Evolutionary conservation across 2,888 invertebrate genomes (phyloP).

Genomic region (Drosophila falleni): DNA sequence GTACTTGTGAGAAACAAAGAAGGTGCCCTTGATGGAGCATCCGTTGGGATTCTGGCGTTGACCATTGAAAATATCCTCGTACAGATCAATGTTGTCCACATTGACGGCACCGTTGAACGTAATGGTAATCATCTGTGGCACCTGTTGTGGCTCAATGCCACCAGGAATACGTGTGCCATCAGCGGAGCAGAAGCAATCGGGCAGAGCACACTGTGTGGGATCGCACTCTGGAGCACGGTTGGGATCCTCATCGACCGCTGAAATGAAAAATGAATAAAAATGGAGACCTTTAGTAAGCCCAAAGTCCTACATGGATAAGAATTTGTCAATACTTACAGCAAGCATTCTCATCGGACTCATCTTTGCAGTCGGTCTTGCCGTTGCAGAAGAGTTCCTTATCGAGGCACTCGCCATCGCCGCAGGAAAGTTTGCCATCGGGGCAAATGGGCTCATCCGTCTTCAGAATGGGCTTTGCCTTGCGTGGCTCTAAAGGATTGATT

Average conservation of each 20-base stretch:
- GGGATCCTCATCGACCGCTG: conserved; percentile 95
- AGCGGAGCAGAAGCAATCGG: conserved; percentile 97
- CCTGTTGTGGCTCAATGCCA: conserved; percentile 92
- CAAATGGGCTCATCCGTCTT: conserved; percentile 97
- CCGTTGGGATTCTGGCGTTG: conserved; percentile 94
- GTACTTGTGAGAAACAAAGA: conserved; percentile 97
- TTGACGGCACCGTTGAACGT: conserved; percentile 97
- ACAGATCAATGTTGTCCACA: conserved; percentile 96
- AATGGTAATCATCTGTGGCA: conserved; percentile 97
- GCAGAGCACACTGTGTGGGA: conserved; percentile 93
- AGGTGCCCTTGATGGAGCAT: conserved; percentile 94
- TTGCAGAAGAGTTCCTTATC: conserved; percentile 97
- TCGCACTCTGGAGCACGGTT: conserved; percentile 97
- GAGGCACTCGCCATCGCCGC: conserved; percentile 96
- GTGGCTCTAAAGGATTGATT: conserved; percentile 89
- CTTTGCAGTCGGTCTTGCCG: conserved; percentile 96
- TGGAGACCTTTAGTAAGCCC: not conserved
- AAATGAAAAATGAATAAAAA: not conserved
- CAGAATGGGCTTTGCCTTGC: conserved; percentile 94
- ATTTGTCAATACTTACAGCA: conserved; percentile 91
- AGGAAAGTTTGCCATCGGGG: conserved; percentile 94
- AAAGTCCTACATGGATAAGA: not conserved
- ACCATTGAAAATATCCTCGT: conserved; percentile 95
- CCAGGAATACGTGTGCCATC: conserved; percentile 96
- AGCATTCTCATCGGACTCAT: conserved; percentile 97